Evolutionary conservation across 2,113 vertebrate genomes (phyloP).

Genomic region (Seriola aureovittata): DNA sequence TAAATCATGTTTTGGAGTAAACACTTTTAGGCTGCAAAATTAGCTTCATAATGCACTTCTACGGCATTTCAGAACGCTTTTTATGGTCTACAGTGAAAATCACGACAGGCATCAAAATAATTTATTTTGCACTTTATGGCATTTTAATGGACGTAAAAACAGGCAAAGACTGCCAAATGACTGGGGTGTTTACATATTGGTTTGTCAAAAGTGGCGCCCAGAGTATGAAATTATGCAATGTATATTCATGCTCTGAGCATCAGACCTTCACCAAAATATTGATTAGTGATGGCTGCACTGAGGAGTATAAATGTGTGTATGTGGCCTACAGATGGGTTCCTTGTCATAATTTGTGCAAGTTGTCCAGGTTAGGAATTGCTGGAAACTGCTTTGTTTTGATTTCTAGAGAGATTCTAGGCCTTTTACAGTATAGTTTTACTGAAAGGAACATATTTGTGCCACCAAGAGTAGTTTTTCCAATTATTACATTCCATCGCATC

Average conservation of each 20-base stretch:
- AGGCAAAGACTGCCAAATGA: slow-evolving; percentile 16
- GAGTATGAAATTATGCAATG: neutral
- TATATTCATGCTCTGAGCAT: slow-evolving; percentile 26
- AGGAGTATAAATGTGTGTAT: neutral
- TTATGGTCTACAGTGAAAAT: slow-evolving; percentile 25
- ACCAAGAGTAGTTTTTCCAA: slow-evolving; percentile 35
- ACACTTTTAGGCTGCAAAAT: slow-evolving; percentile 14
- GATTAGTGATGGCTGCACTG: slow-evolving; percentile 32
- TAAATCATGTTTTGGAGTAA: slow-evolving; percentile 10
- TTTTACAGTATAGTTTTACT: neutral
- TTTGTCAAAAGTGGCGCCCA: slow-evolving; percentile 21
- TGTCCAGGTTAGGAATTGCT: neutral
- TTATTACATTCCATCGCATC: slow-evolving; percentile 25
- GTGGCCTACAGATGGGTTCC: neutral
- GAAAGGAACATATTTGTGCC: slow-evolving; percentile 22
- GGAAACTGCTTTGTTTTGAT: neutral
- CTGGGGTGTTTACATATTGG: slow-evolving; percentile 10
- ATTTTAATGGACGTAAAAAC: slow-evolving; percentile 47
- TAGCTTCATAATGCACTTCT: slow-evolving; percentile 18
- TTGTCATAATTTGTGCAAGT: neutral
- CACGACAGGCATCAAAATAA: slow-evolving; percentile 30
- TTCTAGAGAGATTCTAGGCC: neutral
- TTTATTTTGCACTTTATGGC: slow-evolving; percentile 37
- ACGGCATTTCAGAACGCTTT: slow-evolving; percentile 25
- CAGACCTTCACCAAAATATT: slow-evolving; percentile 44